Conservation (phyloP, 2,888 invertebrate genomes). For the Tachina fera region DNA sequence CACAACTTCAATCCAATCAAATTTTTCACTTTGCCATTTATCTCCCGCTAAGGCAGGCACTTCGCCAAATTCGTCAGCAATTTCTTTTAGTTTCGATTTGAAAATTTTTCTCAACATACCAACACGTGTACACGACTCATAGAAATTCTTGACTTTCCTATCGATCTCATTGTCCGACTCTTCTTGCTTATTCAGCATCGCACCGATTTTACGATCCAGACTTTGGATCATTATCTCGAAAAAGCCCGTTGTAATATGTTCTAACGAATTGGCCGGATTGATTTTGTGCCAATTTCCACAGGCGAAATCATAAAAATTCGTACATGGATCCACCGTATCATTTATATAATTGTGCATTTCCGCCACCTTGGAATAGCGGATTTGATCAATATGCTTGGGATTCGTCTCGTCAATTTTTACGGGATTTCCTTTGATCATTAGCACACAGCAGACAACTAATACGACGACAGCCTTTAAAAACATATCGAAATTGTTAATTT, state of each 20-base stretch:
- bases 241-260: conserved; percentile 75
- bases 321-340: conserved; percentile 76
- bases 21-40: conserved; percentile 75
- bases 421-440: conserved; percentile 23
- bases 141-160: conserved; percentile 78
- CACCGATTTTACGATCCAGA: conserved; percentile 75
- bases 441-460: not conserved
- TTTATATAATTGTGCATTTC: conserved; percentile 78
- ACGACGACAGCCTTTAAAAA: not conserved
- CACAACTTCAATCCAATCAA: conserved; percentile 78
- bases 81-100: conserved; percentile 65
- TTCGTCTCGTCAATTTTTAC: conserved; percentile 35
- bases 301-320: conserved; percentile 79
- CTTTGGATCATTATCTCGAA: conserved; percentile 76
- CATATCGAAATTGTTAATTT: conserved; percentile 20
- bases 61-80: conserved; percentile 77
- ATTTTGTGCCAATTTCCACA: conserved; percentile 78
- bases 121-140: conserved; percentile 76
- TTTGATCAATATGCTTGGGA: conserved; percentile 63
- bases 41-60: conserved; percentile 77
- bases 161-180: conserved; percentile 75
- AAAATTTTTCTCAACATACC: conserved; percentile 60
- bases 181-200: conserved; percentile 69
- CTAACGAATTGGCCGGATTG: conserved; percentile 74
- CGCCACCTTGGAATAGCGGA: conserved; percentile 75